Evolutionary conservation across 2,888 invertebrate genomes (phyloP).

Genomic region (Ephialtes manifestator): DNA sequence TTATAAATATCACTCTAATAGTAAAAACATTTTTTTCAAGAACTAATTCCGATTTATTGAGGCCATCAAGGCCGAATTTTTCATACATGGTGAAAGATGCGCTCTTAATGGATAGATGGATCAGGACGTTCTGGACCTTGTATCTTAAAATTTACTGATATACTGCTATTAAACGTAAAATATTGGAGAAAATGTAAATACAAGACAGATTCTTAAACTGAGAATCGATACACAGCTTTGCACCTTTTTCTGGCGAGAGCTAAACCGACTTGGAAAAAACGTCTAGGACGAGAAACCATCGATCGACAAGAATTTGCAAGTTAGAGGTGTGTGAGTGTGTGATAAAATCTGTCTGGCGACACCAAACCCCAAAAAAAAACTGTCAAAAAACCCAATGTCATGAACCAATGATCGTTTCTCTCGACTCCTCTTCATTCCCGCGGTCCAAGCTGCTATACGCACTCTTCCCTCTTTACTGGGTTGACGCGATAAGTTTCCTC

Average conservation of each 20-base stretch:
- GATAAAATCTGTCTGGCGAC: too few species aligned
- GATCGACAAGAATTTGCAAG: too few species aligned
- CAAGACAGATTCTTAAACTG: neutral
- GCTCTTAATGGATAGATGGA: too few species aligned
- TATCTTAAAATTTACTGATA: too few species aligned
- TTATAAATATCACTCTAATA: too few species aligned
- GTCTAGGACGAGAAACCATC: too few species aligned
- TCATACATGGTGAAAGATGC: too few species aligned
- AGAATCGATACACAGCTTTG: neutral
- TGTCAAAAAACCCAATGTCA: neutral
- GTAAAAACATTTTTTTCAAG: too few species aligned
- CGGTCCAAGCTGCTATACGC: constrained; percentile 2
- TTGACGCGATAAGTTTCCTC: constrained; percentile 33
- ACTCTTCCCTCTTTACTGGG: constrained; percentile 1
- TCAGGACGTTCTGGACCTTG: too few species aligned
- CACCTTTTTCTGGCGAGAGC: neutral
- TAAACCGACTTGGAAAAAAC: neutral
- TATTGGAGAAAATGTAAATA: neutral
- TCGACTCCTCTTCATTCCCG: neutral
- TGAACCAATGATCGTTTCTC: neutral
- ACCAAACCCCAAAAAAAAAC: too few species aligned
- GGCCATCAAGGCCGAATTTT: too few species aligned
- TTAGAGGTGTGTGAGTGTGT: neutral
- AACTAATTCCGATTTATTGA: too few species aligned
- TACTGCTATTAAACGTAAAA: neutral